These are phyloP conservation scores for Latrodectus elegans DNA, from an alignment of 2,888 invertebrate species.

Conservation along the genomic window DNA sequence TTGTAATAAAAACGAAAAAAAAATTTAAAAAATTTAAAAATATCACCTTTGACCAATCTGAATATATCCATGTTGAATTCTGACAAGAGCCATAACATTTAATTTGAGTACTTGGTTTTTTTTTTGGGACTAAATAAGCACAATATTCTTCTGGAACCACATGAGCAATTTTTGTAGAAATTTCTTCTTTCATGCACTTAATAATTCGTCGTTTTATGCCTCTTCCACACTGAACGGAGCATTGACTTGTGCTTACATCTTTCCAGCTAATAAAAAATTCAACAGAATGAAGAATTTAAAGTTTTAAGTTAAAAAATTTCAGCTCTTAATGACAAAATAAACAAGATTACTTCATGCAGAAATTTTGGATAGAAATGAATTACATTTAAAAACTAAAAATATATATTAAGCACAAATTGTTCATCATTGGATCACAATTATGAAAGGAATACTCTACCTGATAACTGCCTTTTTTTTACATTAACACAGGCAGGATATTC, in stretches of 20 bases:
- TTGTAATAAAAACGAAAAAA: not conserved
- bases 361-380: no score
- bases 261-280: constrained; percentile 78
- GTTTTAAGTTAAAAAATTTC: no score
- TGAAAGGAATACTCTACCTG: no score
- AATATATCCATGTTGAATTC: constrained; percentile 82
- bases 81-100: constrained; percentile 82
- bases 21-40: not conserved
- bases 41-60: constrained; percentile 82
- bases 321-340: no score
- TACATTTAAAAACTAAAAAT: no score
- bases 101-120: constrained; percentile 77
- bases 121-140: constrained; percentile 76
- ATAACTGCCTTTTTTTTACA: no score
- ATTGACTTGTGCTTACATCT: constrained; percentile 79
- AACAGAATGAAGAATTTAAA: no score
- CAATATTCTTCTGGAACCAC: constrained; percentile 77
- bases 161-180: constrained; percentile 73
- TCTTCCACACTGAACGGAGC: constrained; percentile 83
- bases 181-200: constrained; percentile 60
- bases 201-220: constrained; percentile 78
- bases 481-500: no score
- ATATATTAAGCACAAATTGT: no score
- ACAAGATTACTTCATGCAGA: no score
- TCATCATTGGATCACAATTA: no score